Evolutionary conservation across 2,888 invertebrate species (phyloP).

Genomic region (Ormyrus rosae): DNA sequence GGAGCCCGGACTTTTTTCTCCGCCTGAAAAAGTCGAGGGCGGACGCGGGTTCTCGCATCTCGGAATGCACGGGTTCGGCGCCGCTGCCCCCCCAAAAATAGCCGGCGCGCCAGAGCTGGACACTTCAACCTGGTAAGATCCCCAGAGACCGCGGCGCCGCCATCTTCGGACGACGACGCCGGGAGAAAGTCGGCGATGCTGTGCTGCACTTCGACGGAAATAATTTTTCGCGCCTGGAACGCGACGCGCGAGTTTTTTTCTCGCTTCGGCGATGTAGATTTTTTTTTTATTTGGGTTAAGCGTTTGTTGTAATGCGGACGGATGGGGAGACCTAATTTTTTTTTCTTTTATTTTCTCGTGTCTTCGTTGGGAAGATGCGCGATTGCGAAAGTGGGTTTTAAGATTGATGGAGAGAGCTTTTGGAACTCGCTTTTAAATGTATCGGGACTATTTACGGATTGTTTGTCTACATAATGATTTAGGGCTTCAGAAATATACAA

Average conservation of each 20-base stretch:
- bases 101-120: conserved; percentile 72
- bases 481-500: too few species aligned
- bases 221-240: conserved; percentile 57
- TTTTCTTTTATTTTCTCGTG: too few species aligned
- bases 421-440: too few species aligned
- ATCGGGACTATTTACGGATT: too few species aligned
- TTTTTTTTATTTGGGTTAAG: neutral
- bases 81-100: conserved; percentile 70
- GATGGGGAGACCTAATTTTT: conserved; percentile 2
- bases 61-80: neutral
- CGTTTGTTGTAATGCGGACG: neutral
- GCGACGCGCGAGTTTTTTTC: neutral
- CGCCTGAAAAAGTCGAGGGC: conserved; percentile 29
- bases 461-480: too few species aligned
- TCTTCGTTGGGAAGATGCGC: too few species aligned
- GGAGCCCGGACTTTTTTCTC: too few species aligned
- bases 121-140: conserved; percentile 67
- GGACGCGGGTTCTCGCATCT: conserved; percentile 24
- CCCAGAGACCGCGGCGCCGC: conserved; percentile 52
- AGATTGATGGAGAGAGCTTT: too few species aligned
- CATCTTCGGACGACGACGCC: conserved; percentile 48
- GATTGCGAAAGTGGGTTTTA: neutral
- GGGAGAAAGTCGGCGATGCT: conserved; percentile 39
- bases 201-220: conserved; percentile 54
- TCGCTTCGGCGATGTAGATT: neutral